phyloP scores from a whole-genome alignment of 2,113 vertebrate genomes.

The Collichthys lucidus region DNA sequence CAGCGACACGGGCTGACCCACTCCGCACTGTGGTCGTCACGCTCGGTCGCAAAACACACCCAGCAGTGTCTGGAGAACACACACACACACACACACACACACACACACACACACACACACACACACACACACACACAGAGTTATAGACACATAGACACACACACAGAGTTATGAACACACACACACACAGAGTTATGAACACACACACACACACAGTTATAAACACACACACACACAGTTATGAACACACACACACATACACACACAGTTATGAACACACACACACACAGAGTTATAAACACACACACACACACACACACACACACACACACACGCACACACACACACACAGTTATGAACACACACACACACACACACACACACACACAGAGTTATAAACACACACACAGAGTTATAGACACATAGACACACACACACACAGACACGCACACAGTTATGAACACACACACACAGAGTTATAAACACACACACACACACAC shows the following conservation, averaged over 20 bases:
- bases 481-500: too few species aligned
- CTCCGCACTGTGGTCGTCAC: slow-evolving; percentile 81
- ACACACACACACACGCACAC: neutral
- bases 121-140: too few species aligned
- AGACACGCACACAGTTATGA: too few species aligned
- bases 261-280: too few species aligned
- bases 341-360: neutral
- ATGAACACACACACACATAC: too few species aligned
- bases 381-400: too few species aligned
- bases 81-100: neutral
- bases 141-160: too few species aligned
- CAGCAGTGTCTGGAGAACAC: slow-evolving; percentile 81
- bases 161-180: neutral
- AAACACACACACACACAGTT: neutral
- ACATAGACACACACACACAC: too few species aligned
- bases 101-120: neutral
- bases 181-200: neutral
- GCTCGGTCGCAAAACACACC: slow-evolving; percentile 86
- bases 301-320: too few species aligned
- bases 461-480: too few species aligned
- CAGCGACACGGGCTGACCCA: slow-evolving; percentile 87
- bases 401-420: neutral
- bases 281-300: too few species aligned
- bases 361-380: neutral
- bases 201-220: neutral